Percentiles rank a stretch among this genome's conserved stretches.
phyloP scores from a whole-genome alignment of 2,797 vertebrate genomes.

The Huso huso region DNA sequence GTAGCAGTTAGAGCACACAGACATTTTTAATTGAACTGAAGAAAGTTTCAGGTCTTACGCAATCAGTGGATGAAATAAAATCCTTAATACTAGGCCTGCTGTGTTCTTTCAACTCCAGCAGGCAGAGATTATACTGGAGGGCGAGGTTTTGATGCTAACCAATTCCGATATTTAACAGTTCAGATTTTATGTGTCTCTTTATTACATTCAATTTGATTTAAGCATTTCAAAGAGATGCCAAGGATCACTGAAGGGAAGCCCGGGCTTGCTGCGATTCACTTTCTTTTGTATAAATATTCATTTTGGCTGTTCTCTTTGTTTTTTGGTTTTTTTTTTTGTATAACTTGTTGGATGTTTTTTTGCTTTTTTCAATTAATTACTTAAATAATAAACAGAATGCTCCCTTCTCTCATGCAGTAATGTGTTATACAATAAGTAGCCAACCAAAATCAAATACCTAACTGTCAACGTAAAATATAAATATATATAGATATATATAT shows the following conservation, averaged over 20 bases:
- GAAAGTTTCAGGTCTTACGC: too few species aligned
- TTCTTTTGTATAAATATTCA: conserved; percentile 74
- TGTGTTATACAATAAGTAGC: neutral
- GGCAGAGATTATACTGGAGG: too few species aligned
- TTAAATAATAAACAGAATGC: conserved; percentile 9
- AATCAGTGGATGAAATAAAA: neutral
- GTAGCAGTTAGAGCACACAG: too few species aligned
- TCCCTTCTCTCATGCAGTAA: conserved; percentile 16
- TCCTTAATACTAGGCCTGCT: conserved; percentile 5
- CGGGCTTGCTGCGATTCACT: conserved; percentile 61
- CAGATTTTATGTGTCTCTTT: conserved; percentile 34
- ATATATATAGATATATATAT: too few species aligned
- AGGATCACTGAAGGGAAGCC: conserved; percentile 54
- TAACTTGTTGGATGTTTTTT: conserved; percentile 44
- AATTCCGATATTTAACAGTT: conserved; percentile 28
- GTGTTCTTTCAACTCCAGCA: neutral
- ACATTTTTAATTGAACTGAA: too few species aligned
- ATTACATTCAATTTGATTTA: conserved; percentile 43
- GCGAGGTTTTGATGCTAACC: conserved; percentile 18
- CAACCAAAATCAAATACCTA: conserved; percentile 13
- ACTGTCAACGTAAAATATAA: neutral
- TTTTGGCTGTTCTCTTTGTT: conserved; percentile 55
- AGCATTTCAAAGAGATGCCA: conserved; percentile 31
- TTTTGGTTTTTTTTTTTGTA: conserved; percentile 38
- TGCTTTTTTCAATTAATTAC: too few species aligned